Evolutionary conservation across 2,113 vertebrate species (phyloP).

Genomic region (Barbus barbus): DNA sequence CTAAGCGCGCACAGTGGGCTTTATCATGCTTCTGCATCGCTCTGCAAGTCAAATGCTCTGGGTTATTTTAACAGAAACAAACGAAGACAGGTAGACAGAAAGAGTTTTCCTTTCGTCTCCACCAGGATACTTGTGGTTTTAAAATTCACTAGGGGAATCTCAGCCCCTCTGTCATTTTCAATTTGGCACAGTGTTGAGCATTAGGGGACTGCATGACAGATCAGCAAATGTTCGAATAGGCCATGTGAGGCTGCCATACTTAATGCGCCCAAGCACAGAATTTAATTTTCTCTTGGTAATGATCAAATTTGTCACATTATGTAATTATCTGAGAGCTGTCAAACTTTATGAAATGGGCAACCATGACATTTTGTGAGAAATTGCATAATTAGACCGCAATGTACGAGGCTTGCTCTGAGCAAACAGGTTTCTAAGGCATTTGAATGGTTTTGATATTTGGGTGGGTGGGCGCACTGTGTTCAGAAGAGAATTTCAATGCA

Average conservation of each 20-base stretch:
- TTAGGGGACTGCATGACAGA: conserved; percentile 49
- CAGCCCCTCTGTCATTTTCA: conserved; percentile 43
- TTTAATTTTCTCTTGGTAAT: conserved; percentile 54
- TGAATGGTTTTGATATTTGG: conserved; percentile 15
- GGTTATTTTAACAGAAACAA: conserved; percentile 27
- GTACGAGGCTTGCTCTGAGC: conserved; percentile 30
- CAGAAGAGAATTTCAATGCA: conserved; percentile 11
- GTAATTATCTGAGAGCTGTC: conserved; percentile 54
- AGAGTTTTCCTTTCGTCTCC: conserved; percentile 33
- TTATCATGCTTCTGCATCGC: neutral
- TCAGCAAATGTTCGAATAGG: conserved; percentile 42
- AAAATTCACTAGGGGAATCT: conserved; percentile 41
- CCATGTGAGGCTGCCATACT: conserved; percentile 43
- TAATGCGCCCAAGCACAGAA: conserved; percentile 47
- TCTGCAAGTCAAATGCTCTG: conserved; percentile 32
- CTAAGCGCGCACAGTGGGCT: neutral
- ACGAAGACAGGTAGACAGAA: neutral
- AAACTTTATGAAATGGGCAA: conserved; percentile 51
- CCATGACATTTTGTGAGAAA: conserved; percentile 49
- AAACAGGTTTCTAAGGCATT: conserved; percentile 28
- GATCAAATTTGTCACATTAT: conserved; percentile 56
- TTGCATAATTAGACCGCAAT: conserved; percentile 41
- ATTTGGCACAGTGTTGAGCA: conserved; percentile 49
- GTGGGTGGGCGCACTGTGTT: neutral
- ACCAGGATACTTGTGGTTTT: conserved; percentile 30